Base-by-base conservation (phyloP, 2,888 invertebrate genomes). In the Tiliacea aurago region DNA sequence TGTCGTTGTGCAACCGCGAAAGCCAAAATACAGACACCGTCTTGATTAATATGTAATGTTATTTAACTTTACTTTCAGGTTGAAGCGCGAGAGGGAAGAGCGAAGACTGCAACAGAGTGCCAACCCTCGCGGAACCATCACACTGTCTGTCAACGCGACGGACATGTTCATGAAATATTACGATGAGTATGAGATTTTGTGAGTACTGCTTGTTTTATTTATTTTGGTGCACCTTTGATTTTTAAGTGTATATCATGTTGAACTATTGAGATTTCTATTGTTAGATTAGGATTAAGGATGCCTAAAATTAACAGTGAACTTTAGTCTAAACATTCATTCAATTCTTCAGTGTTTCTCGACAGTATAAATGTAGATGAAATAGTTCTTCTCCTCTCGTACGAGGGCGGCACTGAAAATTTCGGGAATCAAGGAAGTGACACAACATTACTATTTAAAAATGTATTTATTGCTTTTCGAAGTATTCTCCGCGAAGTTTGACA, bases 131-230 rank as follows among this genome's bases (percentile, higher is more conserved):
- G 99, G 99, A 47, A 98, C 97, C 77, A 97, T 99, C 70, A 98
- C 98, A 20, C 97, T 99, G 55, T 98, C 98, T 83, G 97, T 99
- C 37, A 99, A 99, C 96, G 99, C 99, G 1, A 98, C 99, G 0
- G 99, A 99, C 90, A 95, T 99, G 88, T 99, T 99, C 94, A 98
- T 97, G 87, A 97, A 97, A 86, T 99, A 99, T 88, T 98, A 98
- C 85, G 97, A 98, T 90, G 97, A 97, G 84, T 97, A 97, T 89
- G 97, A 97, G 88, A 94, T 95, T 85, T 77, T 94, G 96, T 96
- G 84, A 94, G 95, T 95, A 55, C 20, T 65, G 81, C 86, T 87
- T 76, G 11, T 28, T n/a, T 28, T 83, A 73, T 79, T 73, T 65
- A 15, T 68, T 73, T 79, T 33, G 43, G 58, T 67, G 47, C 11